Evolutionary conservation across 2,888 invertebrate species (phyloP).

Genomic region (Parasteatoda lunata): DNA sequence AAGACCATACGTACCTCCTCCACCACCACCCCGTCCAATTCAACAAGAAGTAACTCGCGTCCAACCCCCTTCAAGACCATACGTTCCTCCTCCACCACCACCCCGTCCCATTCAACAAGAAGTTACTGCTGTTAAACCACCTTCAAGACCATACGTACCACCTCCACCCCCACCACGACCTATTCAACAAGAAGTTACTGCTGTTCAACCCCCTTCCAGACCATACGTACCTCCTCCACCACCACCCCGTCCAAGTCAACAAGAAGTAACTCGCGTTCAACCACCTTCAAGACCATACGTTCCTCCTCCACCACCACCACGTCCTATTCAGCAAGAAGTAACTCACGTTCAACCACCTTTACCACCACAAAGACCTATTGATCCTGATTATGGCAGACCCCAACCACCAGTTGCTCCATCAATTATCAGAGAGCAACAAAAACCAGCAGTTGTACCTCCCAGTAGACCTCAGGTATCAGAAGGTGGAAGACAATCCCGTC

Average conservation of each 20-base stretch:
- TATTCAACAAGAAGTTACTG: slow-evolving; percentile 43
- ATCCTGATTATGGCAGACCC: slow-evolving; percentile 10
- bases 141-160: slow-evolving; percentile 21
- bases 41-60: slow-evolving; percentile 31
- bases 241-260: slow-evolving; percentile 40
- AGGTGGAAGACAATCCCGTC: slow-evolving; percentile 38
- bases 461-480: slow-evolving; percentile 50
- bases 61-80: slow-evolving; percentile 32
- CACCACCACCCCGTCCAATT: slow-evolving; percentile 32
- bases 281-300: slow-evolving; percentile 43
- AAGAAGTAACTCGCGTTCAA: slow-evolving; percentile 18
- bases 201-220: slow-evolving; percentile 30
- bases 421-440: slow-evolving; percentile 50
- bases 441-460: slow-evolving; percentile 39
- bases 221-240: slow-evolving; percentile 43
- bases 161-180: slow-evolving; percentile 31
- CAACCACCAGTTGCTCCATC: slow-evolving; percentile 52
- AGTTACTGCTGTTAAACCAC: slow-evolving; percentile 15
- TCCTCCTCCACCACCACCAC: slow-evolving; percentile 45
- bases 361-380: slow-evolving; percentile 34
- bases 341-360: slow-evolving; percentile 18
- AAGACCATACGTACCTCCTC: too few species aligned
- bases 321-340: slow-evolving; percentile 37
- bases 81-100: slow-evolving; percentile 44
- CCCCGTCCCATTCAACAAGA: slow-evolving; percentile 41